A percentile compares a stretch with the other conserved stretches of the same genome.
Conservation (phyloP, 1,140 invertebrate genomes). For the Leptestheria dahalacensis region DNA sequence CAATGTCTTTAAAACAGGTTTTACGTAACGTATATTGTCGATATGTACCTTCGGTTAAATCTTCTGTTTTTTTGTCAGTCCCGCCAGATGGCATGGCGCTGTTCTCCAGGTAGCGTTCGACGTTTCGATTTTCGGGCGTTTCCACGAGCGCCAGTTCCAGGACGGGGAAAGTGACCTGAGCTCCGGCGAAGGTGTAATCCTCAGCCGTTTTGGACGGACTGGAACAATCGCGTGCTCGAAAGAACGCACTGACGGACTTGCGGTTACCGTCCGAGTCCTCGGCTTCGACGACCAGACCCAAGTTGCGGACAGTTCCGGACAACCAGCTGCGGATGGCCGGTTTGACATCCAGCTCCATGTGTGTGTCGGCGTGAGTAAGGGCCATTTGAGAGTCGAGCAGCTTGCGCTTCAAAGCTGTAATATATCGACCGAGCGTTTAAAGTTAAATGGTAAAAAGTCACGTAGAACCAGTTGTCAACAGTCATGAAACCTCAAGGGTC, state of each 20-base stretch:
- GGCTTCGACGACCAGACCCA: neutral
- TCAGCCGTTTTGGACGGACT: neutral
- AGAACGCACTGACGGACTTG: neutral
- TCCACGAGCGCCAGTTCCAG: neutral
- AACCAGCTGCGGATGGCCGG: neutral
- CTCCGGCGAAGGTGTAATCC: neutral
- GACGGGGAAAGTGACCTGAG: neutral
- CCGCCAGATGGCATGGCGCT: neutral
- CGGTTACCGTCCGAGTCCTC: neutral
- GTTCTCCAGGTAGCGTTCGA: neutral
- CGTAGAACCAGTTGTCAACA: too few relatives aligned
- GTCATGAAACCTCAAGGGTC: too few relatives aligned
- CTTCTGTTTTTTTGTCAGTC: too few relatives aligned
- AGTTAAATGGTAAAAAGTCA: neutral
- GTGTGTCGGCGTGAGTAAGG: neutral
- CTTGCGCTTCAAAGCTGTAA: neutral
- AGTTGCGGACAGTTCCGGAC: neutral
- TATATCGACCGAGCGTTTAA: neutral
- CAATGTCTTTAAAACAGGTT: too few relatives aligned
- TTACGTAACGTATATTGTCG: too few relatives aligned
- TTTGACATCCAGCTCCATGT: neutral
- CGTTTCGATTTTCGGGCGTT: neutral
- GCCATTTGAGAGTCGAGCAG: neutral
- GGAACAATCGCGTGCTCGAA: neutral
- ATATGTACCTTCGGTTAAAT: neutral